Conservation (phyloP, 2,797 vertebrate genomes). For the Holocentrus rufus region DNA sequence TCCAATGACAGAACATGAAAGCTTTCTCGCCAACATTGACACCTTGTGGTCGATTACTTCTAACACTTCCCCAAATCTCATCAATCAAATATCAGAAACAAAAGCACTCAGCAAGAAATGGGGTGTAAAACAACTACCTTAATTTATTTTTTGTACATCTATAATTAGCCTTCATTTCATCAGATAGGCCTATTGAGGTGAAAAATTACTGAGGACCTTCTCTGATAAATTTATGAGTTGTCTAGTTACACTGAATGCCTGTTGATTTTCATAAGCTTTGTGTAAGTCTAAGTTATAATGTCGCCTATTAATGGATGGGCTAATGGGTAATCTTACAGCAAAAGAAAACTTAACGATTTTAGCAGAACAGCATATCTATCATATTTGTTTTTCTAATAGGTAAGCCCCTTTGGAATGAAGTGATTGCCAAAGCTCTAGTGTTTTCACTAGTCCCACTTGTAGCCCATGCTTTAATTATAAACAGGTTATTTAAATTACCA, state of each 20-base stretch:
- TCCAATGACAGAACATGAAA: constrained; percentile 37
- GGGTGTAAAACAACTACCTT: constrained; percentile 30
- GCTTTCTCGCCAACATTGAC: constrained; percentile 69
- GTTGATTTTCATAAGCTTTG: no score
- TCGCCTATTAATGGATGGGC: no score
- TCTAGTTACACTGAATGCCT: no score
- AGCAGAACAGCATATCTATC: not conserved
- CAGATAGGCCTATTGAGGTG: constrained; percentile 44
- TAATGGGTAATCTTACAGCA: no score
- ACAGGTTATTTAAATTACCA: constrained; percentile 49
- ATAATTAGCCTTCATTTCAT: constrained; percentile 56
- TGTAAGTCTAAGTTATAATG: no score
- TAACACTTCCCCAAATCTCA: constrained; percentile 44
- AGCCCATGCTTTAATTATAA: constrained; percentile 39
- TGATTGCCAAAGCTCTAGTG: constrained; percentile 10
- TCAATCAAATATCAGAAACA: constrained; percentile 40
- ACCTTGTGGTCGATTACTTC: constrained; percentile 70
- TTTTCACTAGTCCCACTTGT: constrained; percentile 16
- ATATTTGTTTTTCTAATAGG: constrained; percentile 24
- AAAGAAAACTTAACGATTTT: no score
- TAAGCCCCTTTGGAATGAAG: constrained; percentile 24
- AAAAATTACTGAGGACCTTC: constrained; percentile 49
- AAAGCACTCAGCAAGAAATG: constrained; percentile 12
- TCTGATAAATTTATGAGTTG: constrained; percentile 41
- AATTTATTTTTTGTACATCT: no score